Conservation (phyloP, 2,797 vertebrate species). For the Oryzias sinensis region DNA sequence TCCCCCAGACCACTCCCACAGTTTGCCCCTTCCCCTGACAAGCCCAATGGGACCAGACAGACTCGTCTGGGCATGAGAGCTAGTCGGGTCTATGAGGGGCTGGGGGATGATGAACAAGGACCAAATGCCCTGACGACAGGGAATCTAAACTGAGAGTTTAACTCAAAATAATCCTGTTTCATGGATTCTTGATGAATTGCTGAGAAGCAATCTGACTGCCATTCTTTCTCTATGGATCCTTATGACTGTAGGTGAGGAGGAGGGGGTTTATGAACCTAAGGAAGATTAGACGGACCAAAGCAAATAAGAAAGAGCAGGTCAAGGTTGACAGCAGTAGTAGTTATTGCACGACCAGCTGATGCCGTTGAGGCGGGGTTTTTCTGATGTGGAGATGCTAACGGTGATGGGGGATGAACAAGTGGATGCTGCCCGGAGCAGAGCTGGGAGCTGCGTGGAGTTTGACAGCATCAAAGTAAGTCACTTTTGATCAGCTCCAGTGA, state of each 20-base stretch:
- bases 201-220: conserved; percentile 5
- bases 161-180: not conserved
- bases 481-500: not conserved
- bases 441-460: conserved; percentile 72
- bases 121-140: conserved; percentile 40
- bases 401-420: conserved; percentile 44
- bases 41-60: conserved; percentile 63
- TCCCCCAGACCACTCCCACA: conserved; percentile 40
- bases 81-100: conserved; percentile 30
- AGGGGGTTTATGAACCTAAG: conserved; percentile 1
- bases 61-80: conserved; percentile 42
- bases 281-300: conserved; percentile 7
- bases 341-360: conserved; percentile 20
- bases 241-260: conserved; percentile 9
- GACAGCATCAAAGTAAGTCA: conserved; percentile 56
- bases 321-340: conserved; percentile 4
- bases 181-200: not conserved
- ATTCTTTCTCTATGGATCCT: conserved; percentile 17
- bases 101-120: too few species aligned
- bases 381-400: conserved; percentile 47
- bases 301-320: not conserved
- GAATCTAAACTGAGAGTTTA: not conserved
- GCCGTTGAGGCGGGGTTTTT: conserved; percentile 47
- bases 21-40: conserved; percentile 60
- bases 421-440: conserved; percentile 45